Conservation (phyloP, 1,140 invertebrate genomes). For the Monomorium pharaonis region DNA sequence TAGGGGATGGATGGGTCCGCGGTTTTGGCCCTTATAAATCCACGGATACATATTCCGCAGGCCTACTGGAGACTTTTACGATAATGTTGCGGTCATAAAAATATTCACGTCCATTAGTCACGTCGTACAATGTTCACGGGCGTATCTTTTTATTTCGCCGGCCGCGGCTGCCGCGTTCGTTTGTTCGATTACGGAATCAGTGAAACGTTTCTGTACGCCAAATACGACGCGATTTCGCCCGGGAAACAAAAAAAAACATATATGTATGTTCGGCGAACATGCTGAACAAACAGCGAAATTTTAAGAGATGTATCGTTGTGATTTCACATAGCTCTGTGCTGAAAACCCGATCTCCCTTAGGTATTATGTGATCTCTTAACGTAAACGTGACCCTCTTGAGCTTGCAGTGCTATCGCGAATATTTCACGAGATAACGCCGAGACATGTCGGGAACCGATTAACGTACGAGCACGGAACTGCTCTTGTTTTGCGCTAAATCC, state of each 20-base stretch:
- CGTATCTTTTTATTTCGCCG: neutral
- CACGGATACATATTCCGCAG: constrained; percentile 13
- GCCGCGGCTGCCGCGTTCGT: neutral
- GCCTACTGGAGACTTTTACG: constrained; percentile 64
- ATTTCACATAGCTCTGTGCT: neutral
- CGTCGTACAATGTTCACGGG: constrained; percentile 13
- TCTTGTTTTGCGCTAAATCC: constrained; percentile 41
- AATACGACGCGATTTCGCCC: neutral
- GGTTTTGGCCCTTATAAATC: constrained; percentile 54
- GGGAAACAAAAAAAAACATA: neutral
- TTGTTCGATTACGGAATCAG: neutral
- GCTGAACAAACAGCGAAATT: neutral
- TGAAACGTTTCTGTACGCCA: neutral
- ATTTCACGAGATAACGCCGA: constrained; percentile 34
- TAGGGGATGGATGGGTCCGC: neutral
- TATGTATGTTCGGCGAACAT: neutral
- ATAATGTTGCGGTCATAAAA: constrained; percentile 58
- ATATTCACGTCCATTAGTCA: constrained; percentile 41
- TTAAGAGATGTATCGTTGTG: constrained; percentile 15
- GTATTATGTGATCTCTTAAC: constrained; percentile 5
- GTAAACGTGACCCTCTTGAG: constrained; percentile 31
- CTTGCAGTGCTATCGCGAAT: constrained; percentile 13
- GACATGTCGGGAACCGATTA: constrained; percentile 32
- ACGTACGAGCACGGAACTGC: constrained; percentile 13
- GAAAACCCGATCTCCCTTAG: neutral